These are phyloP conservation scores for Macrobrachium nipponense DNA, from an alignment of 1,140 invertebrate genomes.

Conservation along the genomic window DNA sequence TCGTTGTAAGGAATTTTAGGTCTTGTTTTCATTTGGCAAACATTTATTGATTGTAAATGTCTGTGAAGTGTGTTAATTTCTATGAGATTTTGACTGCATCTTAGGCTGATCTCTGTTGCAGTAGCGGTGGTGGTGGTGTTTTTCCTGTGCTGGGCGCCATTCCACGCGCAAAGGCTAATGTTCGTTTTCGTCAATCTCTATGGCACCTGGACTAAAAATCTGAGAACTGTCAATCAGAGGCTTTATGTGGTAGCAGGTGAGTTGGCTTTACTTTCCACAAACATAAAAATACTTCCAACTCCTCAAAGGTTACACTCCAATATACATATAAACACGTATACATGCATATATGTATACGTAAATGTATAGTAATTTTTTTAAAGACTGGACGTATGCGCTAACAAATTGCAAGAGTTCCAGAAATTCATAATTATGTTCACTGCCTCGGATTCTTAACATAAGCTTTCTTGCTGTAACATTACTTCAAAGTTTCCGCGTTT, in stretches of 20 bases:
- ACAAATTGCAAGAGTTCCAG: too few relatives aligned
- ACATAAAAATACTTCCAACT: not conserved
- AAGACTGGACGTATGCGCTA: too few relatives aligned
- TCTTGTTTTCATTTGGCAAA: not conserved
- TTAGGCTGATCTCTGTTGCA: conserved; percentile 70
- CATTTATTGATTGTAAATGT: not conserved
- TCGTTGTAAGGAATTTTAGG: not conserved
- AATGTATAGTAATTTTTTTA: too few relatives aligned
- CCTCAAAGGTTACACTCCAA: not conserved
- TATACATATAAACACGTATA: not conserved
- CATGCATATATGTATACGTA: too few relatives aligned
- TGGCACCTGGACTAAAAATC: conserved; percentile 60
- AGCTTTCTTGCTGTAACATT: too few relatives aligned
- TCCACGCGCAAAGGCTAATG: conserved; percentile 86
- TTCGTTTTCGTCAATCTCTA: conserved; percentile 77
- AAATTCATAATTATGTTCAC: too few relatives aligned
- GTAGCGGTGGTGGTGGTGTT: conserved; percentile 93
- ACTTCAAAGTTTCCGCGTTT: too few relatives aligned
- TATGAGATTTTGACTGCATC: not conserved
- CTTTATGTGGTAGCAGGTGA: conserved; percentile 45
- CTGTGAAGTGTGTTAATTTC: not conserved
- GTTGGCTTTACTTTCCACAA: not conserved
- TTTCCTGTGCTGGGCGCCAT: conserved; percentile 95
- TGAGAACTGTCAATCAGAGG: conserved; percentile 31
- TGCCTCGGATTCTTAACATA: too few relatives aligned